Percentiles rank a stretch among this genome's conserved stretches.
These are phyloP conservation scores for Uloborus diversus DNA, from an alignment of 1,140 invertebrate species.

Conservation along the genomic window DNA sequence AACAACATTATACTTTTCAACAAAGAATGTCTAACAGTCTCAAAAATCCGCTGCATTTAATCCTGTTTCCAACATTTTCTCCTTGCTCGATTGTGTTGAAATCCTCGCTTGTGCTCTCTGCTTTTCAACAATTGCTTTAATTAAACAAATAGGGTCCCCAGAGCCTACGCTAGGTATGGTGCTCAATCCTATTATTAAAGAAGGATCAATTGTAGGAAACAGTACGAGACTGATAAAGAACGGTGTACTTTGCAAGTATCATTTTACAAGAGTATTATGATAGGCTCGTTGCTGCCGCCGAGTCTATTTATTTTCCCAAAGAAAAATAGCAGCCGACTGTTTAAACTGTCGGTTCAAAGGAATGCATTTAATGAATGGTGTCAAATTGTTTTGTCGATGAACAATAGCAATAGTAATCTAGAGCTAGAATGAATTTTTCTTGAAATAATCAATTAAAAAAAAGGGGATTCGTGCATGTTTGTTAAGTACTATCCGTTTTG, in stretches of 20 bases:
- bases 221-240: constrained; percentile 19
- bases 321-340: constrained; percentile 28
- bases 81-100: constrained; percentile 32
- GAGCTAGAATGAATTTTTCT: constrained; percentile 8
- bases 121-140: constrained; percentile 50
- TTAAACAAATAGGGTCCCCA: constrained; percentile 47
- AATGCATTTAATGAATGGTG: constrained; percentile 30
- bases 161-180: not conserved
- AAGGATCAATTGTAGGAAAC: constrained; percentile 29
- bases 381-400: constrained; percentile 41
- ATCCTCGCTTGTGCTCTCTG: not conserved
- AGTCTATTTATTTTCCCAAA: constrained; percentile 8
- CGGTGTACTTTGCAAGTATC: not conserved
- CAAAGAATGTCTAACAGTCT: no score
- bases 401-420: constrained; percentile 3
- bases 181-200: constrained; percentile 37
- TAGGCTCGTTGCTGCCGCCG: not conserved
- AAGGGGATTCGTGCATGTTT: not conserved
- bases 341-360: constrained; percentile 21
- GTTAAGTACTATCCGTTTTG: no score
- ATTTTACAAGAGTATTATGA: constrained; percentile 42
- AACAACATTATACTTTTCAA: no score
- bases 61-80: constrained; percentile 36
- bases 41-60: constrained; percentile 21
- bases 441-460: constrained; percentile 39